Conservation (phyloP, 2,113 vertebrate species). For the Pteropus alecto region DNA sequence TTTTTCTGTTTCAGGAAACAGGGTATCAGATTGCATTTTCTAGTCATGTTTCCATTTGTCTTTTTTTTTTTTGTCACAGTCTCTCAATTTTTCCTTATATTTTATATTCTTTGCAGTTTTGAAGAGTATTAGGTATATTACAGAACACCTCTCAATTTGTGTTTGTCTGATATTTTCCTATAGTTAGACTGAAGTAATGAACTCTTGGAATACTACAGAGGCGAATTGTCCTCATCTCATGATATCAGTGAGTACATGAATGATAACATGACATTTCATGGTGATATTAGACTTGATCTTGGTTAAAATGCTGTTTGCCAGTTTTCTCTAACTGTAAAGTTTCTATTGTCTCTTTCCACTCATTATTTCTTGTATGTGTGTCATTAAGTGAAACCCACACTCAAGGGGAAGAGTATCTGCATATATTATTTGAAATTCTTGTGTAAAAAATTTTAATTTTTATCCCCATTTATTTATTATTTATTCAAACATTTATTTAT, state of each 20-base stretch:
- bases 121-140: neutral
- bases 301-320: neutral
- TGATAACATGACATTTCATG: neutral
- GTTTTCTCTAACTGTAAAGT: neutral
- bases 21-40: neutral
- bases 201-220: neutral
- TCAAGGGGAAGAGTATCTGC: neutral
- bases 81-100: neutral
- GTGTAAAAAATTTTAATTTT: neutral
- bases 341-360: neutral
- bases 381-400: neutral
- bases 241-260: neutral
- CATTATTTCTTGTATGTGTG: neutral
- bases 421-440: neutral
- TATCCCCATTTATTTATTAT: neutral
- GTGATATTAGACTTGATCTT: neutral
- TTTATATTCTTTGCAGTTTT: neutral
- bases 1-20: neutral
- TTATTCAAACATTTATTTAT: neutral
- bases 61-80: neutral
- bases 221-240: neutral
- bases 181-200: neutral
- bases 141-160: neutral
- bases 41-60: neutral
- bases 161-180: neutral